phyloP scores from a whole-genome alignment of 1,140 invertebrate species.

The Trachelipus rathkii region DNA sequence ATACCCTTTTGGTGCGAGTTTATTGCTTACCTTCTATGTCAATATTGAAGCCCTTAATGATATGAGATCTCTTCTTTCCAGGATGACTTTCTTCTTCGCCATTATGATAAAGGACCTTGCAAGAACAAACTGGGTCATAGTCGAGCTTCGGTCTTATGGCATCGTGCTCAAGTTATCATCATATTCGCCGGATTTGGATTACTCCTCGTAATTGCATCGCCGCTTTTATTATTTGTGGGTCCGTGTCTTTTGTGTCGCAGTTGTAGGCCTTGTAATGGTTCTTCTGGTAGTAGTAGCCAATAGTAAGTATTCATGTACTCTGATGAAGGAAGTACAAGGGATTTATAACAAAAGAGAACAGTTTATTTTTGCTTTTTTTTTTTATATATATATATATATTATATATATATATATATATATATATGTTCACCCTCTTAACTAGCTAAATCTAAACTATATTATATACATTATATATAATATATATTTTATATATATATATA shows the following conservation, averaged over 20 bases:
- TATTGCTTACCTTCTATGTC: too few relatives aligned
- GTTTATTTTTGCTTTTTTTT: too few relatives aligned
- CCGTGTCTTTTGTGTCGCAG: slow-evolving; percentile 96
- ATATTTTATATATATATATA: too few relatives aligned
- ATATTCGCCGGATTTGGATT: slow-evolving; percentile 94
- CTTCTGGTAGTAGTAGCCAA: neutral
- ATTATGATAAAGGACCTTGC: slow-evolving; percentile 96
- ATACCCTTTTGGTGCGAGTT: too few relatives aligned
- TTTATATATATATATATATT: too few relatives aligned
- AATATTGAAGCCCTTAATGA: too few relatives aligned
- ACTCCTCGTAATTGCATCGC: slow-evolving; percentile 85
- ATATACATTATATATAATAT: too few relatives aligned
- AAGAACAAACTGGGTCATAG: slow-evolving; percentile 96
- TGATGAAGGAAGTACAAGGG: neutral
- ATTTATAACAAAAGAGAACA: too few relatives aligned
- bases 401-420: too few relatives aligned
- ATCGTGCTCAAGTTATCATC: slow-evolving; percentile 90
- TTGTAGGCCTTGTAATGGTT: slow-evolving; percentile 54
- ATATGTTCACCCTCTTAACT: too few relatives aligned
- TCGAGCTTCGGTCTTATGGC: slow-evolving; percentile 91
- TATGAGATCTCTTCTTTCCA: too few relatives aligned
- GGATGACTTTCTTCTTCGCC: slow-evolving; percentile 92
- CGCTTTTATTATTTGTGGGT: slow-evolving; percentile 82
- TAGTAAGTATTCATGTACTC: neutral
- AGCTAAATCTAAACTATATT: too few relatives aligned